These are phyloP conservation scores for Pteropus rufus DNA, from an alignment of 2,797 vertebrate species.

Conservation along the genomic window DNA sequence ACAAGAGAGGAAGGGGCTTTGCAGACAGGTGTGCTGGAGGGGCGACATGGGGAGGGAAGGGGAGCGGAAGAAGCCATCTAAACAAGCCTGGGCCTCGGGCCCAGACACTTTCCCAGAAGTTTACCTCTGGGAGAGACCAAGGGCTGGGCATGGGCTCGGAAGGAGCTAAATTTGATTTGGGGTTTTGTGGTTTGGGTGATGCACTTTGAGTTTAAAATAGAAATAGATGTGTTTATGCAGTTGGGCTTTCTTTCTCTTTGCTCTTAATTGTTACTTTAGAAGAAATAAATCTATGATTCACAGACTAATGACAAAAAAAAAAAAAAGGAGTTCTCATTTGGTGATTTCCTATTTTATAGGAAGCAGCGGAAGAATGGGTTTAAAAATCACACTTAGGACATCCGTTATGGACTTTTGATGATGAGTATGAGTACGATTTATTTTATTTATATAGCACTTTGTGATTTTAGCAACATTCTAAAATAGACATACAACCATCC, in stretches of 20 bases:
- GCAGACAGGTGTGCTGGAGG: conserved; percentile 73
- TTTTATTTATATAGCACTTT: background rate
- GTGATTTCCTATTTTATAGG: conserved; percentile 58
- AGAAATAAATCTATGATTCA: conserved; percentile 54
- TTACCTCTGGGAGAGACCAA: conserved; percentile 38
- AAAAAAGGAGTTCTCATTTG: background rate
- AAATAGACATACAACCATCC: background rate
- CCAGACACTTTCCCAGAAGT: conserved; percentile 64
- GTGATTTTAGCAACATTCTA: background rate
- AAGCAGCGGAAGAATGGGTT: background rate
- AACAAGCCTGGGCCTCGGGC: conserved; percentile 33
- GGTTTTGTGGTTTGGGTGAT: conserved; percentile 64
- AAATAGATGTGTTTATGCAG: conserved; percentile 48
- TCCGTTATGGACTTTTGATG: background rate
- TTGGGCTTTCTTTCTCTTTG: conserved; percentile 55
- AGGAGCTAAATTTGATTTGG: conserved; percentile 62
- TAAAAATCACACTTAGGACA: conserved; percentile 28
- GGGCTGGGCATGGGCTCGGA: conserved; percentile 14
- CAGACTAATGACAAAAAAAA: background rate
- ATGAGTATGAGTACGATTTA: background rate
- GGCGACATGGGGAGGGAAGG: background rate
- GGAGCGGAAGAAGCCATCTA: conserved; percentile 45
- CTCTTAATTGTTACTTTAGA: conserved; percentile 49
- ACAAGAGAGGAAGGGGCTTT: conserved; percentile 47
- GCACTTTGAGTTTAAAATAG: conserved; percentile 70